Percentiles rank a stretch among this genome's conserved stretches.
Conservation (phyloP, 2,888 invertebrate species). For the Cetonia aurata region DNA sequence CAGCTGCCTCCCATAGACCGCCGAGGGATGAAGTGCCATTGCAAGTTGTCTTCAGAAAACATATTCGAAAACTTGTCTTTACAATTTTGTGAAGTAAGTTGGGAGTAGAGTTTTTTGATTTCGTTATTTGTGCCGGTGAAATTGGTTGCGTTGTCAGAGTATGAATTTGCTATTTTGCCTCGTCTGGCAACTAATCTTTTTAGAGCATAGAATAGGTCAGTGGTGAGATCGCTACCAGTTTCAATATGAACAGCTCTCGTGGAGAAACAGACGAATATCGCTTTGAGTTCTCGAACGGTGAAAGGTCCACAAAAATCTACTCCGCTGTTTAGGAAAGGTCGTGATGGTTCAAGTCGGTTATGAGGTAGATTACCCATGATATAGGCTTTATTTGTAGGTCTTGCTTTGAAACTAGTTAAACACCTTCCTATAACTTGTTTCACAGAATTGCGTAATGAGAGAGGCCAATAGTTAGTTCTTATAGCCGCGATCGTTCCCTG, state of each 20-base stretch:
- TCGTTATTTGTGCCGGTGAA: constrained; percentile 37
- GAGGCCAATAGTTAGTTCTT: too few relatives aligned
- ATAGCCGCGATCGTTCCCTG: too few relatives aligned
- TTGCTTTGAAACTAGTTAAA: neutral
- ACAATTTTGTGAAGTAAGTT: too few relatives aligned
- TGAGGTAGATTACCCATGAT: constrained; percentile 21
- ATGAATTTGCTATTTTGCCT: constrained; percentile 6
- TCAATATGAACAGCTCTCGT: constrained; percentile 23
- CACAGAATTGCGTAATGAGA: too few relatives aligned
- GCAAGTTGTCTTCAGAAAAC: neutral
- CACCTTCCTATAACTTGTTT: constrained; percentile 21
- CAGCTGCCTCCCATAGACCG: constrained; percentile 58
- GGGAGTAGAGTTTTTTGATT: too few relatives aligned
- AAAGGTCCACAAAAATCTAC: constrained; percentile 16
- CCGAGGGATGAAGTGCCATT: constrained; percentile 59
- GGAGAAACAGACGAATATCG: constrained; percentile 25
- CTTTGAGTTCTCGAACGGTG: neutral
- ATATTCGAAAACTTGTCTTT: too few relatives aligned
- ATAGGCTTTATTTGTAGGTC: neutral
- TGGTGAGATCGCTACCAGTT: constrained; percentile 1
- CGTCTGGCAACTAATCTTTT: constrained; percentile 10
- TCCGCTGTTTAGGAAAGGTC: constrained; percentile 6
- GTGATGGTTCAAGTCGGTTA: neutral
- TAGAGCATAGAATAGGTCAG: neutral
- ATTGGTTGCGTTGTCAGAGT: constrained; percentile 45